Percentiles rank a stretch among this genome's conserved stretches.
These are phyloP conservation scores for Pyrochroa serraticornis DNA, from an alignment of 2,888 invertebrate genomes.

Conservation along the genomic window DNA sequence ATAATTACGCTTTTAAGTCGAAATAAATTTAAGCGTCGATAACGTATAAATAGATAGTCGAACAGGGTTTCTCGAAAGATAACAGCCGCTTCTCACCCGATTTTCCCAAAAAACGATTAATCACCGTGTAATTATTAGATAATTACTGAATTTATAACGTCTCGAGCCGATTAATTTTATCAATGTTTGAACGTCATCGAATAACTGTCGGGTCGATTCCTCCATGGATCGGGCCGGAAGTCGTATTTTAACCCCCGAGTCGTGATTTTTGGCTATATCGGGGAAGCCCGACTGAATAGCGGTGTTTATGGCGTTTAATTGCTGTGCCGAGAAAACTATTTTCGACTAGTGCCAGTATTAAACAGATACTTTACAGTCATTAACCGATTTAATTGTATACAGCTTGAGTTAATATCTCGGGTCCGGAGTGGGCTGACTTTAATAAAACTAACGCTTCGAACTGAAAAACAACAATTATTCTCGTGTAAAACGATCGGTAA, in stretches of 20 bases:
- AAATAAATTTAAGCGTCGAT: slow-evolving; percentile 36
- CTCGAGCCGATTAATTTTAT: slow-evolving; percentile 5
- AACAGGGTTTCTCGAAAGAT: slow-evolving; percentile 14
- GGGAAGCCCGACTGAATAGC: slow-evolving; percentile 16
- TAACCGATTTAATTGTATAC: slow-evolving; percentile 29
- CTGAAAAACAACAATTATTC: not conserved
- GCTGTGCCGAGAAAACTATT: slow-evolving; percentile 30
- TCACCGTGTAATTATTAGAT: slow-evolving; percentile 6
- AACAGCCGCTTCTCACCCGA: not conserved
- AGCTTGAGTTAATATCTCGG: slow-evolving; percentile 27
- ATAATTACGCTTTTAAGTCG: slow-evolving; percentile 46
- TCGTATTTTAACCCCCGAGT: slow-evolving; percentile 5
- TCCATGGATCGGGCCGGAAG: slow-evolving; percentile 11
- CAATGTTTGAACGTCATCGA: not conserved
- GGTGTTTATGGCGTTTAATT: slow-evolving; percentile 31
- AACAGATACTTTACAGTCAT: slow-evolving; percentile 31
- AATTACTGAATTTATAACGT: slow-evolving; percentile 1
- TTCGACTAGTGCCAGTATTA: slow-evolving; percentile 29
- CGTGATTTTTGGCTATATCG: too few relatives aligned
- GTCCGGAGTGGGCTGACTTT: not conserved
- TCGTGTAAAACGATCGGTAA: slow-evolving; percentile 1
- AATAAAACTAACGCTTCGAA: too few relatives aligned
- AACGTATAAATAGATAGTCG: slow-evolving; percentile 20
- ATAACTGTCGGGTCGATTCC: not conserved
- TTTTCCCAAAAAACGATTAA: slow-evolving; percentile 6